These are phyloP conservation scores for Abscondita cerata DNA, from an alignment of 2,888 invertebrate species.

Conservation along the genomic window DNA sequence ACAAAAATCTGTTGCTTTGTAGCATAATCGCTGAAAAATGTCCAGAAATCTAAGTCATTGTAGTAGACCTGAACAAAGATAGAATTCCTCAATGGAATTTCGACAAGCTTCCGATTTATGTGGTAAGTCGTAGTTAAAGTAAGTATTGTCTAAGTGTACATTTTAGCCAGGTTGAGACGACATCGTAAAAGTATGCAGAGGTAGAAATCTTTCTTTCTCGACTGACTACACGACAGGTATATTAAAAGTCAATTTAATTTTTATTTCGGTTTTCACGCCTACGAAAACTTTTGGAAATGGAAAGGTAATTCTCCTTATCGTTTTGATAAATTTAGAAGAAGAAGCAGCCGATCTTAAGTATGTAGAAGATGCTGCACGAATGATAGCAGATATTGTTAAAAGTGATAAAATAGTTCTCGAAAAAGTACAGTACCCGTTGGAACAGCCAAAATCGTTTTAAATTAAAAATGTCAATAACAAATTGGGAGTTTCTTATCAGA, in stretches of 20 bases:
- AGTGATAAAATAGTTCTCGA: slow-evolving; percentile 97
- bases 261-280: slow-evolving; percentile 99
- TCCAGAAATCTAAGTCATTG: slow-evolving; percentile 92
- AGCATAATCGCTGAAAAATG: slow-evolving; percentile 97
- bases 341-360: slow-evolving; percentile 96
- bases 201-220: slow-evolving; percentile 93
- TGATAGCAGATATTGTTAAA: slow-evolving; percentile 91
- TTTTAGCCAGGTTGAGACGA: slow-evolving; percentile 90
- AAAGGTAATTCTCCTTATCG: slow-evolving; percentile 64
- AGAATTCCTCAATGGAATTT: slow-evolving; percentile 98
- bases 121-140: slow-evolving; percentile 64
- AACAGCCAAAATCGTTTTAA: slow-evolving; percentile 96
- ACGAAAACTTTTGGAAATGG: slow-evolving; percentile 97
- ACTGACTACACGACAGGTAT: slow-evolving; percentile 89
- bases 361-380: slow-evolving; percentile 94
- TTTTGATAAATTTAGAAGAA: background rate
- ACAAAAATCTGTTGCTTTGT: slow-evolving; percentile 96
- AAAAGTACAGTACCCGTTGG: slow-evolving; percentile 97
- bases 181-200: slow-evolving; percentile 86
- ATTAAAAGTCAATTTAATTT: slow-evolving; percentile 93
- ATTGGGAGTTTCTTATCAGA: slow-evolving; percentile 80
- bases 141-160: slow-evolving; percentile 24
- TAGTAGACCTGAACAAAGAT: slow-evolving; percentile 91
- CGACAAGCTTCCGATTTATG: slow-evolving; percentile 95
- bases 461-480: slow-evolving; percentile 93